phyloP scores from a whole-genome alignment of 2,113 vertebrate species.

The Notarius lentiginosus region DNA sequence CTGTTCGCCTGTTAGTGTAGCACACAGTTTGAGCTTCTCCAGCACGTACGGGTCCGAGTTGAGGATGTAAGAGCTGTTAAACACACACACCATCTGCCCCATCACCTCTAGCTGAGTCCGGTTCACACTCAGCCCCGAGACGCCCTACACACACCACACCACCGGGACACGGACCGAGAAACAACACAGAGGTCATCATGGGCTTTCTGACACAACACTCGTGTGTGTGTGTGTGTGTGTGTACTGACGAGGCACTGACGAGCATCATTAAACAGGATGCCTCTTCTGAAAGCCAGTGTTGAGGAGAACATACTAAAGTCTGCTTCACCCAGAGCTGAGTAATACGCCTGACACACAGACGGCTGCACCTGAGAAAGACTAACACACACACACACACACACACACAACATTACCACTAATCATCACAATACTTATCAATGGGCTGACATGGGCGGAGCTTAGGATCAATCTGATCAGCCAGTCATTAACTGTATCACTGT shows the following conservation, averaged over 20 bases:
- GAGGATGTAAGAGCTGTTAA: conserved; percentile 60
- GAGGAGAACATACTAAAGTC: conserved; percentile 68
- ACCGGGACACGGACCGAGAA: not conserved
- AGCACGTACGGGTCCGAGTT: conserved; percentile 67
- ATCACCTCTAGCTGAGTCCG: conserved; percentile 59
- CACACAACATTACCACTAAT: not conserved
- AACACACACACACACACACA: conserved; percentile 11
- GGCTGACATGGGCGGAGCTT: too few relatives aligned
- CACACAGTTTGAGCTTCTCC: conserved; percentile 67
- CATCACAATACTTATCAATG: not conserved
- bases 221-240: not conserved
- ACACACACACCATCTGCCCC: conserved; percentile 71
- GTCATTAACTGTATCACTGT: not conserved
- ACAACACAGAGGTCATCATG: not conserved
- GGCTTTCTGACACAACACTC: not conserved
- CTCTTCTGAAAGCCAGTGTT: conserved; percentile 56
- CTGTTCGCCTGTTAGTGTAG: conserved; percentile 46
- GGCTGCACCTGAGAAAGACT: conserved; percentile 53
- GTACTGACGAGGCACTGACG: conserved; percentile 67
- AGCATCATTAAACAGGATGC: conserved; percentile 61
- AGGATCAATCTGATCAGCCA: not conserved
- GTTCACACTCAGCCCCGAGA: conserved; percentile 61
- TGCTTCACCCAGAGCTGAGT: conserved; percentile 62
- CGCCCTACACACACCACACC: conserved; percentile 56
- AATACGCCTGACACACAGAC: conserved; percentile 65